Percentiles rank a stretch among this genome's conserved stretches.
Conservation (phyloP, 2,888 invertebrate genomes). For the Venustoraphidia nigricollis region DNA sequence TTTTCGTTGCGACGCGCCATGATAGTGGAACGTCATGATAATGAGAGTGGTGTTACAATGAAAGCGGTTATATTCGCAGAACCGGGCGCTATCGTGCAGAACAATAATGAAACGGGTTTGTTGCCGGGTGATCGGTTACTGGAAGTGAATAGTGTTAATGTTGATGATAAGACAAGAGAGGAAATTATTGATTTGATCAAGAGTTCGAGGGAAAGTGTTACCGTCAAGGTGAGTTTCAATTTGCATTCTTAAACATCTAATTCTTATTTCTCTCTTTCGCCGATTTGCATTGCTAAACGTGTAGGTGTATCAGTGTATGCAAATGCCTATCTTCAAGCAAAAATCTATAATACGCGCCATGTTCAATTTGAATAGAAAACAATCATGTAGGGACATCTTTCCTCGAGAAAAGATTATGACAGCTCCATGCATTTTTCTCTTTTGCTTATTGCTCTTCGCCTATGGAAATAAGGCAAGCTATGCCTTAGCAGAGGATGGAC, state of each 20-base stretch:
- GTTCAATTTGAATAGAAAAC: too few relatives aligned
- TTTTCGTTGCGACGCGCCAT: conserved; percentile 83
- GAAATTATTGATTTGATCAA: conserved; percentile 89
- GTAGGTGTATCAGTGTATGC: too few relatives aligned
- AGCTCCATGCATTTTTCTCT: too few relatives aligned
- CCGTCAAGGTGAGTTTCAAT: conserved; percentile 54
- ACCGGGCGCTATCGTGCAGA: conserved; percentile 59
- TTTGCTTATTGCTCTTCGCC: too few relatives aligned
- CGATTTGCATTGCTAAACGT: too few relatives aligned
- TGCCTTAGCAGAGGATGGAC: too few relatives aligned
- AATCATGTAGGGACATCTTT: too few relatives aligned
- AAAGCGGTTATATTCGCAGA: conserved; percentile 79
- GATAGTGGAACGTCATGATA: conserved; percentile 48
- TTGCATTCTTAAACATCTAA: neutral
- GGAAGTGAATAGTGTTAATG: conserved; percentile 77
- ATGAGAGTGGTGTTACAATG: conserved; percentile 34
- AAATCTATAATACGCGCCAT: too few relatives aligned
- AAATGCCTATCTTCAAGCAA: too few relatives aligned
- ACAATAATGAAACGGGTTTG: conserved; percentile 63
- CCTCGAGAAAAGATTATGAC: too few relatives aligned
- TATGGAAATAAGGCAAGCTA: too few relatives aligned
- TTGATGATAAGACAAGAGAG: conserved; percentile 74
- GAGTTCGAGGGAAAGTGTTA: conserved; percentile 65
- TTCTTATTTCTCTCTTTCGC: too few relatives aligned
- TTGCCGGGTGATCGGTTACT: conserved; percentile 88